These are phyloP conservation scores for Pipa parva DNA, from an alignment of 2,113 vertebrate genomes.

Conservation along the genomic window DNA sequence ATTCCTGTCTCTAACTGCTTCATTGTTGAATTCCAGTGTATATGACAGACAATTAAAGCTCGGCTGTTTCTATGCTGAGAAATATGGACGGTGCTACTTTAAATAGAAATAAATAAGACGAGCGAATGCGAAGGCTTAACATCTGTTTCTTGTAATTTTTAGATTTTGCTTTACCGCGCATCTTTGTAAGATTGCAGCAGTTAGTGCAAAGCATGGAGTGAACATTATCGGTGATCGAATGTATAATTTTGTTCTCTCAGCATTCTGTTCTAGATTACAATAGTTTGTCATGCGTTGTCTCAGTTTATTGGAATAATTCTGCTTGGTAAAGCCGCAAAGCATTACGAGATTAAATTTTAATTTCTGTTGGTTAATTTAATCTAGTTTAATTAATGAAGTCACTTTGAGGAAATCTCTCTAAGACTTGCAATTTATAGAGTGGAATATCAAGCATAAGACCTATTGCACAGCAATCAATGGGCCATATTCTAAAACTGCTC, in stretches of 20 bases:
- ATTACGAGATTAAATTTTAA: not conserved
- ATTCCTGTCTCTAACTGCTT: conserved; percentile 85
- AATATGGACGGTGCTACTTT: conserved; percentile 62
- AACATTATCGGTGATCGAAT: no score
- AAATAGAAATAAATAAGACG: conserved; percentile 60
- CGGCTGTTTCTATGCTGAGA: conserved; percentile 63
- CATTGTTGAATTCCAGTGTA: conserved; percentile 79
- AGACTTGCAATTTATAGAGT: no score
- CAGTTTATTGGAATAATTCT: no score
- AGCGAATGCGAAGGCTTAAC: conserved; percentile 53
- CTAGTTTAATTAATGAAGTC: conserved; percentile 8
- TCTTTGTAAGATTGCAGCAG: no score
- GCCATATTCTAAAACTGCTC: no score
- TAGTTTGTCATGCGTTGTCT: no score
- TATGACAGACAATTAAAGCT: conserved; percentile 80
- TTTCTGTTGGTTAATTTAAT: conserved; percentile 1
- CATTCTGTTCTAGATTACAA: no score
- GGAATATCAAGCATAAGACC: no score
- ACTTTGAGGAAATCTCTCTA: no score
- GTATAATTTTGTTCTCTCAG: no score
- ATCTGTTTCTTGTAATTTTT: conserved; percentile 44
- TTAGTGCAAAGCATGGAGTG: no score
- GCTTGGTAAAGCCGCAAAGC: not conserved
- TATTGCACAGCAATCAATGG: no score
- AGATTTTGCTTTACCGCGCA: conserved; percentile 8